Evolutionary conservation across 2,888 invertebrate species (phyloP), one percentile per base, ranked within the genome.

Genomic region (Thera obeliscata): DNA sequence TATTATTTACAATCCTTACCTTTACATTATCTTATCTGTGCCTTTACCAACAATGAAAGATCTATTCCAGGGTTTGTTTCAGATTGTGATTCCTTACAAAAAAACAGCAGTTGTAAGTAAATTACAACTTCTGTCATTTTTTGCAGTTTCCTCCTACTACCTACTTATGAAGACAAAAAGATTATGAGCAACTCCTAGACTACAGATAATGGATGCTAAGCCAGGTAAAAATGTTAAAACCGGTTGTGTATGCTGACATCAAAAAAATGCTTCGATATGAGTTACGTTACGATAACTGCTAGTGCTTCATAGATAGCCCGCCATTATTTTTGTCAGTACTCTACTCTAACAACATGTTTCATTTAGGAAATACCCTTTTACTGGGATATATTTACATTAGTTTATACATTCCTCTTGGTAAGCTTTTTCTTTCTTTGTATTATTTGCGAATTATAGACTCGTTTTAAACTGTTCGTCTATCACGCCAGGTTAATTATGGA

Each of bases 1-100:
- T 89, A 81, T 93, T 88, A 88, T 89, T 91, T 83, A 65, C 64
- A 56, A 60, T 12, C 43, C 58, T 52, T n/a, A 60, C 22, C 35
- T 12, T 22, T 9, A 9, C 43, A n/a, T n/a, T n/a, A n/a, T n/a
- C n/a, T n/a, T n/a, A n/a, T n/a, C n/a, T n/a, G n/a, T n/a, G n/a
- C n/a, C n/a, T n/a, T 22, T 9, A 9, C 43, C 9, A 9, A 46
- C 43, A 46, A 46, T 9, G 43, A 46, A 9, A 9, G 6, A 46
- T 46, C 43, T 46, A 43, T 9, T 46, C 43, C 43, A 46, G 9
- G 43, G 43, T 46, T 9, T 46, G 43, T 9, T 46, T 46, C 43
- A 46, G 9, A 46, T 43, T 43, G 43, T 43, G 8, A 43, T 43
- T 43, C 5, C 2, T 6, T 43, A 43, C 43, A 43, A 38, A 38